Evolutionary conservation across 2,888 invertebrate species (phyloP), one percentile per base, ranked within the genome.

Genomic region (Himalopsyche tibetana): DNA sequence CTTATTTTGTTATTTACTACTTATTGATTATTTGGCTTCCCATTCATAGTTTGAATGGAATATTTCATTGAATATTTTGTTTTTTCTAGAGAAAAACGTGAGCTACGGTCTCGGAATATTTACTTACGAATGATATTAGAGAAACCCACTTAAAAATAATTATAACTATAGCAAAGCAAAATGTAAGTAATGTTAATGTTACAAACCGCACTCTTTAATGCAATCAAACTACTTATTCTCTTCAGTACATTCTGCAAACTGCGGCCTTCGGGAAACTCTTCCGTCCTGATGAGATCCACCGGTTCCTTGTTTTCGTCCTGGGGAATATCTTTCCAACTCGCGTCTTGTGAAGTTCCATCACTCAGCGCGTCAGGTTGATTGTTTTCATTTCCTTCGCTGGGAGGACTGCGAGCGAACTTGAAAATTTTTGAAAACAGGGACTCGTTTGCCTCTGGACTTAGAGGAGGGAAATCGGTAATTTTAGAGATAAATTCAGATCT

Each of bases 211-310:
- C 95, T 96, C 89, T 96, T 96, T 84, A 96, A 91, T n/a, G 97
- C 98, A 80, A 98, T 94, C 82, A 98, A 95, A 91, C 96, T 98
- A 90, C 97, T 97, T 82, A 98, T 97, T 89, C 98, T 94, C 90
- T 95, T 96, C 36, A 98, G 92, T 87, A 98, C 97, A 93, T 97
- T 98, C 0, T 96, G 96, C 89, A 98, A 94, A 91, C 96, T 97
- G 86, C 96, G 93, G n/a, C 95, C 96, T 91, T 96, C 96, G 19
- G 93, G 92, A 79, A 94, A 93, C 84, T 95, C 94, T 28, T 95
- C 93, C 74, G 85, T 74, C 86, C 91, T 91, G n/a, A 90, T 89
- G 80, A 45, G 81, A 87, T 91, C 90, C 86, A 91, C 91, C 15
- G 91, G 91, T 88, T 91, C 56, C 91, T 89, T 89, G 89, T 45